Evolutionary conservation across 2,888 invertebrate species (phyloP).

Genomic region (Nomada ruficornis): DNA sequence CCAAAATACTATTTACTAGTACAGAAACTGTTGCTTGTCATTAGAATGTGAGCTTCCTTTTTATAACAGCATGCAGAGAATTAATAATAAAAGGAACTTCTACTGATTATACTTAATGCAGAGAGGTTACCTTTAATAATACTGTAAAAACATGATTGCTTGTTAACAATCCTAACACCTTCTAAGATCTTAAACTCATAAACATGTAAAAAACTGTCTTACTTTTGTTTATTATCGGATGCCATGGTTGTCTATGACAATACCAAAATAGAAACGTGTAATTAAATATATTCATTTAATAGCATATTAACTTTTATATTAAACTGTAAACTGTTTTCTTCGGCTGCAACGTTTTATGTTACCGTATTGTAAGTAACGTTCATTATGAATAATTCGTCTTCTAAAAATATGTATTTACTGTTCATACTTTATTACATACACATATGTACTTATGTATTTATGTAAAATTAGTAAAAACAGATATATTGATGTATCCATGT

Average conservation of each 20-base stretch:
- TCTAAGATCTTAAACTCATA: no score
- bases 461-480: neutral
- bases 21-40: neutral
- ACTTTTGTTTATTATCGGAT: no score
- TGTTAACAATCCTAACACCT: no score
- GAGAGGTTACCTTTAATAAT: conserved; percentile 7
- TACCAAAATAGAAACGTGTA: no score
- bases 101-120: neutral
- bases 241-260: no score
- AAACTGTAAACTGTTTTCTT: neutral
- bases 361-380: neutral
- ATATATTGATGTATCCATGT: neutral
- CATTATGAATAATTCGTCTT: neutral
- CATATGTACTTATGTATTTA: neutral
- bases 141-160: neutral
- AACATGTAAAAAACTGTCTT: no score
- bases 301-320: no score
- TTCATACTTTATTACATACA: neutral
- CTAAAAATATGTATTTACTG: neutral
- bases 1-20: conserved; percentile 1
- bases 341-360: neutral
- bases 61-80: neutral
- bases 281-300: no score
- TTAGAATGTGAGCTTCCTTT: neutral
- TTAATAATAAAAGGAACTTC: neutral